Evolutionary conservation across 2,113 vertebrate species (phyloP).

Genomic region (Mormoops blainvillei): DNA sequence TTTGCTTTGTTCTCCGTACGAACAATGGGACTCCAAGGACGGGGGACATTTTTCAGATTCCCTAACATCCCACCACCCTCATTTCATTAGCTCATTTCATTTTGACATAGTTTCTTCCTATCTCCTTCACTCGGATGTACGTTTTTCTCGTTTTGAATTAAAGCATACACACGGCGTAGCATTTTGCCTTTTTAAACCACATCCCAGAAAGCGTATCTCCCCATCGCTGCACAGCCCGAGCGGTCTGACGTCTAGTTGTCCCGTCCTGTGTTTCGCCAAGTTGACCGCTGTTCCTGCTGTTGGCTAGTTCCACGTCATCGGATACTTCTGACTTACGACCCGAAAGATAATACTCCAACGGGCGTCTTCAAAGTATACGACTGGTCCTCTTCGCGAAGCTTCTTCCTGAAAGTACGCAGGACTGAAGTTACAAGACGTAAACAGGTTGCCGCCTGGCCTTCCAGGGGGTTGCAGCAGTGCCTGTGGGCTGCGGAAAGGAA

Average conservation of each 20-base stretch:
- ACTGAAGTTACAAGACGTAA: neutral
- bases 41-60: neutral
- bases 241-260: fast-evolving
- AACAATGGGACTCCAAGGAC: neutral
- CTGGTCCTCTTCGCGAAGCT: neutral
- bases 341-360: fast-evolving
- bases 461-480: fast-evolving
- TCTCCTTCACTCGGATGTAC: neutral
- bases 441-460: fast-evolving
- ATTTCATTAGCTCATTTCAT: neutral
- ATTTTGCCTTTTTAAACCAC: neutral
- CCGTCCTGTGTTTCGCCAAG: fast-evolving
- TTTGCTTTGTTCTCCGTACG: neutral
- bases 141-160: neutral
- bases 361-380: neutral
- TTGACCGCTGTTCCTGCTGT: fast-evolving
- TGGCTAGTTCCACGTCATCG: fast-evolving
- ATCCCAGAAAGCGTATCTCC: neutral
- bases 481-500: neutral
- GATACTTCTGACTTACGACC: neutral
- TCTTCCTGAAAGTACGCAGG: neutral
- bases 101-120: neutral
- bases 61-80: neutral
- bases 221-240: fast-evolving
- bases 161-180: neutral